A percentile compares a stretch with the other conserved stretches of the same genome.
Conservation (phyloP, 2,888 invertebrate genomes). For the Pardosa pseudoannulata region DNA sequence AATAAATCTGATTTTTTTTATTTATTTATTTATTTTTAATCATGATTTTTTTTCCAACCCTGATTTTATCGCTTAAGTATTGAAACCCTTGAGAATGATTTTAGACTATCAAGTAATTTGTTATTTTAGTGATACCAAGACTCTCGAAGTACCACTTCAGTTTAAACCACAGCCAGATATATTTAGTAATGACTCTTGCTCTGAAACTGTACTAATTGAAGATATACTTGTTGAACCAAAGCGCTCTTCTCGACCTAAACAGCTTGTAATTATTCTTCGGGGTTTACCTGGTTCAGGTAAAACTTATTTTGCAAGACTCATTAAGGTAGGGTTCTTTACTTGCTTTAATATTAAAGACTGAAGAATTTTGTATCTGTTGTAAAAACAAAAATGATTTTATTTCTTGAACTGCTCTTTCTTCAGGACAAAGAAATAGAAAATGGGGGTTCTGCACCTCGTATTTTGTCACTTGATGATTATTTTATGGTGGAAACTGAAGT, state of each 20-base stretch:
- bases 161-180: slow-evolving; percentile 20
- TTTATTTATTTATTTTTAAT: no score
- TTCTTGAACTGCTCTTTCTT: slow-evolving; percentile 74
- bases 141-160: background rate
- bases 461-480: slow-evolving; percentile 96
- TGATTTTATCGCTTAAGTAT: no score
- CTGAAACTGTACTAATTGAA: slow-evolving; percentile 83
- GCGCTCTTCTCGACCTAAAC: slow-evolving; percentile 85
- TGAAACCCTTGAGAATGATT: no score
- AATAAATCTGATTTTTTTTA: no score
- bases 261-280: slow-evolving; percentile 91
- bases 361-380: background rate
- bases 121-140: slow-evolving; percentile 11
- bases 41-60: no score
- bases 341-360: no score
- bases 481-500: slow-evolving; percentile 86
- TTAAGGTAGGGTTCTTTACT: slow-evolving; percentile 82
- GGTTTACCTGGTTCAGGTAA: slow-evolving; percentile 97
- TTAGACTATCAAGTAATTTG: no score
- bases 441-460: slow-evolving; percentile 91
- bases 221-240: slow-evolving; percentile 86
- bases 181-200: slow-evolving; percentile 72
- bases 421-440: slow-evolving; percentile 86
- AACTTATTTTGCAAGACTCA: slow-evolving; percentile 90
- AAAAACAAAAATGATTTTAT: background rate